A percentile compares a stretch with the other conserved stretches of the same genome.
Evolutionary conservation across 1,140 invertebrate genomes (phyloP).

Genomic region (Stenopsyche tienmushanensis): DNA sequence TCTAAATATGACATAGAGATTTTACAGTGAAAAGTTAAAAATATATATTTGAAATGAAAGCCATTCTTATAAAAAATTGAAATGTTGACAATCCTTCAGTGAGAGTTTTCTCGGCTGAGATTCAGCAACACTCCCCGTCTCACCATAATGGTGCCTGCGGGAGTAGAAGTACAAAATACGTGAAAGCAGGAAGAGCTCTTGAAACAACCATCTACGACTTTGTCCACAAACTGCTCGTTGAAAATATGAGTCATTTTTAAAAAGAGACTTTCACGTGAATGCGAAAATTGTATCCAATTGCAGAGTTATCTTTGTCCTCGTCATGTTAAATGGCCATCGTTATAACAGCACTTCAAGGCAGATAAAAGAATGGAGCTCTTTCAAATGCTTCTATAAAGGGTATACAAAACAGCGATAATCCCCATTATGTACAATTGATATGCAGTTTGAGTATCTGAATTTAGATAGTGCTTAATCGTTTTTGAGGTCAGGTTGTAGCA

Average conservation of each 20-base stretch:
- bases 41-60: too few relatives aligned
- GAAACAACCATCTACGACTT: constrained; percentile 8
- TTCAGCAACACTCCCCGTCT: constrained; percentile 5
- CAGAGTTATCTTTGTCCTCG: not conserved
- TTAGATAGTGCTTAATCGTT: too few relatives aligned
- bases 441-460: too few relatives aligned
- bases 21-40: too few relatives aligned
- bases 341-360: not conserved
- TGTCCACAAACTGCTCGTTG: constrained; percentile 11
- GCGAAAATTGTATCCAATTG: not conserved
- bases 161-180: constrained; percentile 13
- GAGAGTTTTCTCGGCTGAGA: constrained; percentile 5
- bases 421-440: too few relatives aligned
- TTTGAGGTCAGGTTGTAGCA: too few relatives aligned
- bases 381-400: too few relatives aligned
- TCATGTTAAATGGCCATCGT: not conserved
- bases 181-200: constrained; percentile 12
- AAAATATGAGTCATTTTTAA: constrained; percentile 4
- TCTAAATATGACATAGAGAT: too few relatives aligned
- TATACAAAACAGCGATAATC: too few relatives aligned
- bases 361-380: not conserved
- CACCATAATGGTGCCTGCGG: constrained; percentile 21
- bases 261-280: not conserved
- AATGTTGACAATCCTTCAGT: constrained; percentile 10
- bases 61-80: too few relatives aligned